phyloP scores from a whole-genome alignment of 2,797 vertebrate species.

The Tadarida brasiliensis region DNA sequence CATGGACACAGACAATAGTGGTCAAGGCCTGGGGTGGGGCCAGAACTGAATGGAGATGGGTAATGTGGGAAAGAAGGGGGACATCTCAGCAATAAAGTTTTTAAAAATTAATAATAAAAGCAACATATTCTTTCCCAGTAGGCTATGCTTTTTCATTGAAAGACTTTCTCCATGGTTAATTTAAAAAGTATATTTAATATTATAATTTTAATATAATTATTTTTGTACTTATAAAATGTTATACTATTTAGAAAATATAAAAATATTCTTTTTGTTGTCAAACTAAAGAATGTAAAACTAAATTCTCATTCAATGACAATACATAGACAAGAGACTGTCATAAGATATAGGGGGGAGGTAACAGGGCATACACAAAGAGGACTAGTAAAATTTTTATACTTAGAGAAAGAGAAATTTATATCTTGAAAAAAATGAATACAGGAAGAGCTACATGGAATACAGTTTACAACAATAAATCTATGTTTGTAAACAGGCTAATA shows the following conservation, averaged over 20 bases:
- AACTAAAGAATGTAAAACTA: neutral
- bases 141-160: neutral
- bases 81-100: too few relatives aligned
- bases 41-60: too few relatives aligned
- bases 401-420: neutral
- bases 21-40: too few relatives aligned
- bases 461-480: neutral
- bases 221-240: neutral
- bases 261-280: constrained; percentile 24
- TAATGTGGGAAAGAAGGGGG: too few relatives aligned
- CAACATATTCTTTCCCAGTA: neutral
- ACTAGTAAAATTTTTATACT: neutral
- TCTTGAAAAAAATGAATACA: neutral
- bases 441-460: neutral
- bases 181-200: constrained; percentile 30
- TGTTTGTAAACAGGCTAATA: neutral
- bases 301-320: neutral
- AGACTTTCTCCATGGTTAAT: neutral
- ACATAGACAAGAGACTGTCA: neutral
- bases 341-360: neutral
- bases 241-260: constrained; percentile 41
- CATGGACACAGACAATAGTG: too few relatives aligned
- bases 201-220: neutral
- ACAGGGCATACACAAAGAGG: neutral
- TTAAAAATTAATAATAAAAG: too few relatives aligned